Percentiles rank a stretch among this genome's conserved stretches.
phyloP scores from a whole-genome alignment of 2,797 vertebrate species.

The Helicolenus hilgendorfi region DNA sequence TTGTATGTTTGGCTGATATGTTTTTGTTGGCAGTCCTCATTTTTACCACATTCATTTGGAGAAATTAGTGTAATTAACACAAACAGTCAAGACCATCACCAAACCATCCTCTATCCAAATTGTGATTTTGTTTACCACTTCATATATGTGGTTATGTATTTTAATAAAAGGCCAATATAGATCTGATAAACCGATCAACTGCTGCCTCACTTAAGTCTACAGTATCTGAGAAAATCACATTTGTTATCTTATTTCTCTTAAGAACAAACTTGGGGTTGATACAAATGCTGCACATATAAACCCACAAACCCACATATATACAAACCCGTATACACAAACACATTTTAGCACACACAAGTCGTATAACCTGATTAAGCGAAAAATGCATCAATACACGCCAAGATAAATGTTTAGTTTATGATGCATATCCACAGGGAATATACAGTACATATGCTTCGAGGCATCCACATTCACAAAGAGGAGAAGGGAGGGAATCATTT shows the following conservation, averaged over 20 bases:
- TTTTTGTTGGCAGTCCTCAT: not conserved
- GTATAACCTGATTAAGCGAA: not conserved
- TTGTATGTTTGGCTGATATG: not conserved
- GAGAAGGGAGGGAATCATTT: not conserved
- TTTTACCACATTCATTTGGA: not conserved
- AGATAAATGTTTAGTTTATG: constrained; percentile 40
- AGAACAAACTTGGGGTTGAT: not conserved
- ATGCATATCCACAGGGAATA: constrained; percentile 8
- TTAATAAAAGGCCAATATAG: not conserved
- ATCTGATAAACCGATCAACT: not conserved
- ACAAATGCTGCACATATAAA: not conserved
- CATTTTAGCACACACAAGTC: not conserved
- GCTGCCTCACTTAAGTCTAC: not conserved
- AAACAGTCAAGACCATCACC: not conserved
- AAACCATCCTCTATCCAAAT: not conserved
- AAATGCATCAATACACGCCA: constrained; percentile 1
- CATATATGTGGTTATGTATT: not conserved
- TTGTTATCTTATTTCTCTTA: not conserved
- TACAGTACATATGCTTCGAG: not conserved
- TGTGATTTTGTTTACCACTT: not conserved
- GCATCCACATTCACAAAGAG: not conserved
- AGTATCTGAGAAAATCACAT: not conserved
- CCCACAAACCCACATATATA: not conserved
- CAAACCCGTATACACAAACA: not conserved
- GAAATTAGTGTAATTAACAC: not conserved